Percentiles rank a stretch among this genome's conserved stretches.
Conservation (phyloP, 2,113 vertebrate species). For the Lucifuga dentata region DNA sequence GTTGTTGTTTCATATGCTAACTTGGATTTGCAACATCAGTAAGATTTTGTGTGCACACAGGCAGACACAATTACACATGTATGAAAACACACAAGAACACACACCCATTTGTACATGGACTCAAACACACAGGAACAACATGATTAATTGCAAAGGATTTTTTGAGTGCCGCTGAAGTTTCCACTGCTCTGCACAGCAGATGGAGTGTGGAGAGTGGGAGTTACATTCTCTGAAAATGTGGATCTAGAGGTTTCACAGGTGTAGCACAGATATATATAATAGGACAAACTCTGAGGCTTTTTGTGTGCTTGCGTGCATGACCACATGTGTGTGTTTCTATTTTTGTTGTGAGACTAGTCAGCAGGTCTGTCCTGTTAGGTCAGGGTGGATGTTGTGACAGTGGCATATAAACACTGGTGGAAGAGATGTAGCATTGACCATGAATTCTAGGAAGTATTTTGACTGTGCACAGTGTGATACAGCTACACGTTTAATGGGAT, state of each 20-base stretch:
- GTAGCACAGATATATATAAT: constrained; percentile 40
- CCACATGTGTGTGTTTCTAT: constrained; percentile 47
- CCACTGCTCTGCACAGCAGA: constrained; percentile 42
- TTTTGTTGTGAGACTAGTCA: constrained; percentile 58
- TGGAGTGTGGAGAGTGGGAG: constrained; percentile 55
- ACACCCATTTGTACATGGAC: constrained; percentile 1
- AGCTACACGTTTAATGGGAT: constrained; percentile 19
- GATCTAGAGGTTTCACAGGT: constrained; percentile 57
- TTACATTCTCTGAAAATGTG: constrained; percentile 32
- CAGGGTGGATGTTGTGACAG: constrained; percentile 52
- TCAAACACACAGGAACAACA: constrained; percentile 19
- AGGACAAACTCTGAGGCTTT: constrained; percentile 9
- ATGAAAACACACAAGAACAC: constrained; percentile 4
- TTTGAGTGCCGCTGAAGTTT: constrained; percentile 28
- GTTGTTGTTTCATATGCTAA: constrained; percentile 40
- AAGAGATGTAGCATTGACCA: constrained; percentile 44
- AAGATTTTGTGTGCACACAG: constrained; percentile 2
- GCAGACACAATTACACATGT: not conserved
- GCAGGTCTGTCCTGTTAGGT: constrained; percentile 68
- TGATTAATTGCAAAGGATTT: constrained; percentile 44
- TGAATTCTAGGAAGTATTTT: constrained; percentile 44
- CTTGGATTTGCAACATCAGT: constrained; percentile 40
- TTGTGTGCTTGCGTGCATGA: constrained; percentile 10
- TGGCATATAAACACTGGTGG: constrained; percentile 62
- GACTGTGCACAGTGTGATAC: constrained; percentile 46